Evolutionary conservation across 2,888 invertebrate species (phyloP), one percentile per base, ranked within the genome.

Genomic region (Himalopsyche tibetana): DNA sequence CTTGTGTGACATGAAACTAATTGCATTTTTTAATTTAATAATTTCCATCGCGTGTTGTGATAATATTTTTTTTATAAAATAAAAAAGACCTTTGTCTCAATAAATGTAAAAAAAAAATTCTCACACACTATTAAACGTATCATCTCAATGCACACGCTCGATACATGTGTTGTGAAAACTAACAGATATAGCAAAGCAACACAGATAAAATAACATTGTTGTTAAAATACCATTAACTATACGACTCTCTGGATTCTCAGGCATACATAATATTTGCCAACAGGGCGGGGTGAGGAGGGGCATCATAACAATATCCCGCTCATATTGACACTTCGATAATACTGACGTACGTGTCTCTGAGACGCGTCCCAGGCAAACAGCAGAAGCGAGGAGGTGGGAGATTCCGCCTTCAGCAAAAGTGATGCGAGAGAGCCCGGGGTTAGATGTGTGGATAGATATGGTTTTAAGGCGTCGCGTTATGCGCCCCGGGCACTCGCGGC

Each of bases 281-380:
- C 74, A 12, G 19, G 11, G 28, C 4, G 74, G 36, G 74, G 36
- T 12, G 36, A 12, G 36, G 28, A 36, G 38, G 36, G 74, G 36
- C 74, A 74, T 74, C 74, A 74, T 74, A 74, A 74, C 74, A 74
- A 28, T 74, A 74, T 74, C 74, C 74, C 74, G 63, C 63, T 63
- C 36, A 38, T 74, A 74, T 74, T 36, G 74, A 74, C 74, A 74
- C 19, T 36, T 74, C 36, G 74, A 74, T 36, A 74, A 74, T 74
- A 74, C 74, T 74, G 74, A 36, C 36, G 74, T 74, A 36, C 74
- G 74, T 74, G 74, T 15, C 15, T 36, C 36, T 36, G 74, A 74
- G 74, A 38, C 11, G 36, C 36, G 38, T 74, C 36, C 74, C 19
- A 74, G 74, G 74, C 74, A 74, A 74, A 74, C 74, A 74, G 28